Conservation (phyloP, 2,113 vertebrate species). For the Crocuta crocuta region DNA sequence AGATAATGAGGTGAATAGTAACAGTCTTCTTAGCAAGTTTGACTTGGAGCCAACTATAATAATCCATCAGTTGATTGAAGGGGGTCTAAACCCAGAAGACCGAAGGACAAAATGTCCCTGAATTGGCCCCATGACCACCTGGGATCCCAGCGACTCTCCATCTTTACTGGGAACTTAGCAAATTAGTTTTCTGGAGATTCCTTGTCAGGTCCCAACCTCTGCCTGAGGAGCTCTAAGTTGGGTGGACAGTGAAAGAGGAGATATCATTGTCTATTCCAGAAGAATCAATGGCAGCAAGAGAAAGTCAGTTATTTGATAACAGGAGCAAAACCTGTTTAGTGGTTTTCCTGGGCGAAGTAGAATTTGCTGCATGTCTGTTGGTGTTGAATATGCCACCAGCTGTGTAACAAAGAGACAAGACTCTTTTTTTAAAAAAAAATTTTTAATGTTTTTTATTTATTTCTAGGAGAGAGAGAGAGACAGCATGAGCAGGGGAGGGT, state of each 20-base stretch:
- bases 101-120: background rate
- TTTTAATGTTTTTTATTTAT: too few species aligned
- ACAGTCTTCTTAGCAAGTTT: background rate
- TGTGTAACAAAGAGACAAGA: background rate
- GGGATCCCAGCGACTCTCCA: background rate
- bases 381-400: background rate
- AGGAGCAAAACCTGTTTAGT: background rate
- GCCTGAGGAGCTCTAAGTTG: background rate
- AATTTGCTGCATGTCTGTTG: rapidly evolving
- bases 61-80: background rate
- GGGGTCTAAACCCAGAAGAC: background rate
- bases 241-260: background rate
- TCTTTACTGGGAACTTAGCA: background rate
- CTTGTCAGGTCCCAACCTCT: background rate
- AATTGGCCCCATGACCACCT: background rate
- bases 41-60: background rate
- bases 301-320: background rate
- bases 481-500: too few species aligned
- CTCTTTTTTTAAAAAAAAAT: background rate
- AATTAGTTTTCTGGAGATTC: background rate
- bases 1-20: background rate
- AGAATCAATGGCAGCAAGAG: background rate
- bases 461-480: too few species aligned
- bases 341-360: background rate
- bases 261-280: background rate